phyloP scores from a whole-genome alignment of 2,888 invertebrate species.

The Epicampocera succincta region DNA sequence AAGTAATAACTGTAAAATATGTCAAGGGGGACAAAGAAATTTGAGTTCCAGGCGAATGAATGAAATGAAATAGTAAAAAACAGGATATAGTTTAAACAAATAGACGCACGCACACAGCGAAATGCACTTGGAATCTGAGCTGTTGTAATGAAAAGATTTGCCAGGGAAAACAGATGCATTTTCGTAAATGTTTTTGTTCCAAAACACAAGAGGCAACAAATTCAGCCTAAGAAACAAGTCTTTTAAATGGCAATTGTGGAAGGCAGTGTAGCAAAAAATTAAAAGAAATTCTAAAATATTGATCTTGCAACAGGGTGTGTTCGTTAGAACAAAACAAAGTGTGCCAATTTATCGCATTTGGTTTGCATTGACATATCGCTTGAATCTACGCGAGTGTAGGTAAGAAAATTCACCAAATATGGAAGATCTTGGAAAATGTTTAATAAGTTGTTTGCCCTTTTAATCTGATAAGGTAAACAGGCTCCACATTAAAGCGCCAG shows the following conservation, averaged over 20 bases:
- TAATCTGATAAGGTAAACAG: conserved; percentile 25
- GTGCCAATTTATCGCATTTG: conserved; percentile 58
- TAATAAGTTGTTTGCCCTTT: conserved; percentile 3
- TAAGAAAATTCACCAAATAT: conserved; percentile 6
- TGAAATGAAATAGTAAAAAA: conserved; percentile 34
- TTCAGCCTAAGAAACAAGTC: neutral
- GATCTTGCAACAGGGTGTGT: conserved; percentile 54
- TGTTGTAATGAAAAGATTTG: conserved; percentile 27
- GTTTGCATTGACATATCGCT: conserved; percentile 8
- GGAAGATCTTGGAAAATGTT: neutral
- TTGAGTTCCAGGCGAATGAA: conserved; percentile 35
- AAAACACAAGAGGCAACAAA: conserved; percentile 22
- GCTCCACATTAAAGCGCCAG: conserved; percentile 11
- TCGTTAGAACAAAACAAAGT: conserved; percentile 37
- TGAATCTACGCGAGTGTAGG: conserved; percentile 18
- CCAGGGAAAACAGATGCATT: conserved; percentile 49
- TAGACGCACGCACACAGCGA: neutral
- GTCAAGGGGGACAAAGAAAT: conserved; percentile 51
- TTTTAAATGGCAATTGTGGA: neutral
- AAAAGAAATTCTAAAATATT: conserved; percentile 13
- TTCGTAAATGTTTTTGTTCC: neutral
- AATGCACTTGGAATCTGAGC: conserved; percentile 28
- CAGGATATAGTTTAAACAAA: conserved; percentile 46
- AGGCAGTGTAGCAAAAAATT: conserved; percentile 2
- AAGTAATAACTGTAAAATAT: conserved; percentile 56